phyloP scores from a whole-genome alignment of 2,113 vertebrate species.

The Leptobrachium leishanense region DNA sequence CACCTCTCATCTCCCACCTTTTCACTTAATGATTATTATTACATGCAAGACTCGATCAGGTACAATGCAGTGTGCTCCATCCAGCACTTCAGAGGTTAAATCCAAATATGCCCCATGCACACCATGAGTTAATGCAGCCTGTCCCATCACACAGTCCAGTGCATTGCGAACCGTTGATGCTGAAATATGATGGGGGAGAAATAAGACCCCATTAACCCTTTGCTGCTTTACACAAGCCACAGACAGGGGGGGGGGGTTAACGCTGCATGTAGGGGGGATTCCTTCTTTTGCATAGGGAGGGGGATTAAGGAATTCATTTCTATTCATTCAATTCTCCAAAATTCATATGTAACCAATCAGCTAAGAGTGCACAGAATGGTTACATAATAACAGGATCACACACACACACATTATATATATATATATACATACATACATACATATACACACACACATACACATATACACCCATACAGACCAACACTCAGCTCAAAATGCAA shows the following conservation, averaged over 20 bases:
- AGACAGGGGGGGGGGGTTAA: background rate
- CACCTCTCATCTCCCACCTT: background rate
- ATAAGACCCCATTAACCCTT: constrained; percentile 39
- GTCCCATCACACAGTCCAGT: constrained; percentile 1
- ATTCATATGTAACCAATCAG: background rate
- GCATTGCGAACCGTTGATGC: background rate
- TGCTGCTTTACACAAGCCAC: background rate
- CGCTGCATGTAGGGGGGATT: background rate
- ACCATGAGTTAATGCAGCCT: constrained; percentile 24
- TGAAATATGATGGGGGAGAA: background rate
- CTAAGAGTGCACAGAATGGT: background rate
- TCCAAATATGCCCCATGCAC: background rate
- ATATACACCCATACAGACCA: too few species aligned
- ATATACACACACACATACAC: background rate
- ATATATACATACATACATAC: background rate
- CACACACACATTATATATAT: background rate
- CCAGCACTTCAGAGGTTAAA: background rate
- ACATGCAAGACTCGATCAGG: too few species aligned
- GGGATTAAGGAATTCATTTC: constrained; percentile 13
- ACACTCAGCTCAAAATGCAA: too few species aligned
- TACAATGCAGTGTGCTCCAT: background rate
- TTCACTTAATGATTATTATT: too few species aligned
- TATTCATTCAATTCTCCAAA: background rate
- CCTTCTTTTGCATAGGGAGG: background rate
- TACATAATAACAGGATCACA: background rate